Percentiles rank a stretch among this genome's conserved stretches.
Evolutionary conservation across 2,888 invertebrate genomes (phyloP).

Genomic region (Antheraea yamamai): DNA sequence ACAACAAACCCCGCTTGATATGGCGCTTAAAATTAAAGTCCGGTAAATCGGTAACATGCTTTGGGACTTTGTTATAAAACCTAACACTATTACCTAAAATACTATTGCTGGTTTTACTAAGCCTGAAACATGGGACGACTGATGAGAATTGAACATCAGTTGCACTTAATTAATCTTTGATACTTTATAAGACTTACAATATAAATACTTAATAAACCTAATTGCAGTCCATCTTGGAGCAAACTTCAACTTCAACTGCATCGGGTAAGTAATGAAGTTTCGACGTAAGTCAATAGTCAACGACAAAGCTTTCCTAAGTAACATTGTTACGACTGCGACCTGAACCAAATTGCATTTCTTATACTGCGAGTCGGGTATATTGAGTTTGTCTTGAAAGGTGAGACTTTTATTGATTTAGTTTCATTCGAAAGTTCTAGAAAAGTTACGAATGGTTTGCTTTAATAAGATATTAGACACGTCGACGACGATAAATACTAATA

Average conservation of each 20-base stretch:
- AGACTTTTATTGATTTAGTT: conserved; percentile 6
- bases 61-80: no score
- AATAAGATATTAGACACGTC: not conserved
- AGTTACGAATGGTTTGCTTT: not conserved
- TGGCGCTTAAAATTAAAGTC: no score
- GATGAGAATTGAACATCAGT: not conserved
- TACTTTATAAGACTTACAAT: not conserved
- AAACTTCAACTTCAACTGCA: not conserved
- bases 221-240: not conserved
- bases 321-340: conserved; percentile 5
- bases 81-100: no score
- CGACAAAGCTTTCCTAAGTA: conserved; percentile 6
- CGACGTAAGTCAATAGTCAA: conserved; percentile 3
- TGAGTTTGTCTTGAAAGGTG: not conserved
- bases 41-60: no score
- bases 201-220: not conserved
- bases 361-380: not conserved
- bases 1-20: no score
- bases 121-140: not conserved
- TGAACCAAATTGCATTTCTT: conserved; percentile 3
- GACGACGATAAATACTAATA: not conserved
- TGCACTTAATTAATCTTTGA: not conserved
- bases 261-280: not conserved
- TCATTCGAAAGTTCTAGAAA: not conserved
- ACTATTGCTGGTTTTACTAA: no score